A percentile compares a stretch with the other conserved stretches of the same genome.
Evolutionary conservation across 1,140 invertebrate genomes (phyloP).

Genomic region (Fopius arisanus): DNA sequence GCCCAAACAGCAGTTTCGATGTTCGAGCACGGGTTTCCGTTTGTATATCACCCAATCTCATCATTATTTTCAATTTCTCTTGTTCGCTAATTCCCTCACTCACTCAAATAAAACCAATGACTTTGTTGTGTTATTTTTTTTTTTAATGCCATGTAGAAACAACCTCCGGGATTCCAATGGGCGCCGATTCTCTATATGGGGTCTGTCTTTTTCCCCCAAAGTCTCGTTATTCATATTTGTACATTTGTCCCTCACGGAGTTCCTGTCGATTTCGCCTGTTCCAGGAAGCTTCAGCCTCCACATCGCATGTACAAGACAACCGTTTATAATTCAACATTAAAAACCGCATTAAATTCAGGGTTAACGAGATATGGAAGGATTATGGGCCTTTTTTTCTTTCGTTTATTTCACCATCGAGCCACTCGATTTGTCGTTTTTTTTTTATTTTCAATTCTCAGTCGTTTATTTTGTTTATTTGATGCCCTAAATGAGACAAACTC

Average conservation of each 20-base stretch:
- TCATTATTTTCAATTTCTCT: not conserved
- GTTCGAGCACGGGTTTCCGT: not conserved
- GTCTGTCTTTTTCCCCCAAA: constrained; percentile 1
- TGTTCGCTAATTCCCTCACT: not conserved
- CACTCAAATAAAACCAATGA: constrained; percentile 9
- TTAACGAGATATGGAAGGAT: constrained; percentile 16
- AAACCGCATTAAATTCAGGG: constrained; percentile 14
- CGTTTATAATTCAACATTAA: constrained; percentile 17
- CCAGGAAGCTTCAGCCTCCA: not conserved
- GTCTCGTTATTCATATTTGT: not conserved
- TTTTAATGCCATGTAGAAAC: too few relatives aligned
- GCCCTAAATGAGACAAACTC: not conserved
- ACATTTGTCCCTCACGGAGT: not conserved
- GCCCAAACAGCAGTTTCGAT: not conserved
- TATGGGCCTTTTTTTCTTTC: not conserved
- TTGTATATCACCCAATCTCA: not conserved
- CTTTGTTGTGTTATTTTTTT: not conserved
- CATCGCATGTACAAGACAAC: not conserved
- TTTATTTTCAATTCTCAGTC: not conserved
- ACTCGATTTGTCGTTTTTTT: not conserved
- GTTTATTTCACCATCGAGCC: not conserved
- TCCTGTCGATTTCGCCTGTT: not conserved
- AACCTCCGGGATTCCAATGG: not conserved
- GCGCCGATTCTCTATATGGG: constrained; percentile 17
- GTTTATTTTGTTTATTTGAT: not conserved